Evolutionary conservation across 2,113 vertebrate species (phyloP), one percentile per base, ranked within the genome.

Genomic region (Trochalopteron elliotii): DNA sequence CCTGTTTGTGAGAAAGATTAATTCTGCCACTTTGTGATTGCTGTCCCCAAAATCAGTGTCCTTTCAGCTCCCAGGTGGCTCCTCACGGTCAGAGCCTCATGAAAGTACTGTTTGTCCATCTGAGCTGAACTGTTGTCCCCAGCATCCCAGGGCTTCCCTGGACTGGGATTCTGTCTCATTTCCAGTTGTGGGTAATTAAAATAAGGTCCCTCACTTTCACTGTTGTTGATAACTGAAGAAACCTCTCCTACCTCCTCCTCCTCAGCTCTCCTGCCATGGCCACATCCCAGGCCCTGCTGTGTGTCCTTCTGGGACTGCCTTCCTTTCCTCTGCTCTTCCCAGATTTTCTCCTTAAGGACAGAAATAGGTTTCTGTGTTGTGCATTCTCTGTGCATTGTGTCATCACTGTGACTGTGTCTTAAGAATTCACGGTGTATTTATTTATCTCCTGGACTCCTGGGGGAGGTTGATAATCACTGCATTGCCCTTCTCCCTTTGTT

Each of bases 121-220:
- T 50, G 39, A 91, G 30, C 37, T 64, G 67, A 56, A 89, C 45
- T 1, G 1, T 18, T 33, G 18, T 71, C 27, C 18, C 15, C 78
- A 49, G 31, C 39, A 82, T 45, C 59, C 31, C 3, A 19, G n/a
- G 17, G 70, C 53, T 37, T 5, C 23, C 23, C 20, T 45, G 50
- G n/a, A 12, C 76, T 56, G 16, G 33, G 27, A 50, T 45, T 45
- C 24, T 76, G 12, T 30, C 23, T 71, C 7, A 4, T 69, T 76
- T 77, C 63, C 79, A 65, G 7, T 39, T 70, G 63, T 11, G 28
- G 23, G 24, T 69, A 76, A 83, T 39, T 53, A 49, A 81, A 84
- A 82, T 24, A 15, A 42, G 1, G 0, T 57, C 18, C 8, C 57
- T 68, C 0, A 0, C 8, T 52, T 20, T 45, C 18, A 9, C 30